phyloP scores from a whole-genome alignment of 2,888 invertebrate species.

The Acanthacorydalis orientalis region DNA sequence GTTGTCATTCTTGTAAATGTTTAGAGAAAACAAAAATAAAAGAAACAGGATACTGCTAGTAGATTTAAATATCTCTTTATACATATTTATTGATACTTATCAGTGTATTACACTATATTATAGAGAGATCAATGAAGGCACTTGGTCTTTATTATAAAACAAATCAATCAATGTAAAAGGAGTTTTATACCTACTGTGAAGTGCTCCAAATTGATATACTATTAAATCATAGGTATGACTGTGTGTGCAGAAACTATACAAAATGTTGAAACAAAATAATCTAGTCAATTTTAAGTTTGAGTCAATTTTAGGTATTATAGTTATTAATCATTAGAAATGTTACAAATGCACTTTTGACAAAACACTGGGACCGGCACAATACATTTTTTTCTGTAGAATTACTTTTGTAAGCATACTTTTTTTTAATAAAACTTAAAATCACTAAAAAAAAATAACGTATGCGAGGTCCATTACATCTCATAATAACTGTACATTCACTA shows the following conservation, averaged over 20 bases:
- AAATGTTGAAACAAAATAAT: constrained; percentile 1
- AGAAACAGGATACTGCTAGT: neutral
- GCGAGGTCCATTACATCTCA: too few species aligned
- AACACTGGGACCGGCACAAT: neutral
- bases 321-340: neutral
- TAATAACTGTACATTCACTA: too few species aligned
- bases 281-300: constrained; percentile 1
- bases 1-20: constrained; percentile 1
- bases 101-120: too few species aligned
- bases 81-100: neutral
- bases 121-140: too few species aligned
- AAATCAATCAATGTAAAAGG: neutral
- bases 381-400: too few species aligned
- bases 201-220: neutral
- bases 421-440: too few species aligned
- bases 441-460: too few species aligned
- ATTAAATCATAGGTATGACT: neutral
- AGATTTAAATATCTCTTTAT: neutral
- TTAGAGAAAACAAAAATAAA: neutral
- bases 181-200: neutral
- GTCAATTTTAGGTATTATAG: neutral
- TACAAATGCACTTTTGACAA: neutral
- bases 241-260: neutral
- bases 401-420: too few species aligned
- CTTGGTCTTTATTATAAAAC: neutral